phyloP scores from a whole-genome alignment of 2,113 vertebrate species.

The Triplophysa rosa region DNA sequence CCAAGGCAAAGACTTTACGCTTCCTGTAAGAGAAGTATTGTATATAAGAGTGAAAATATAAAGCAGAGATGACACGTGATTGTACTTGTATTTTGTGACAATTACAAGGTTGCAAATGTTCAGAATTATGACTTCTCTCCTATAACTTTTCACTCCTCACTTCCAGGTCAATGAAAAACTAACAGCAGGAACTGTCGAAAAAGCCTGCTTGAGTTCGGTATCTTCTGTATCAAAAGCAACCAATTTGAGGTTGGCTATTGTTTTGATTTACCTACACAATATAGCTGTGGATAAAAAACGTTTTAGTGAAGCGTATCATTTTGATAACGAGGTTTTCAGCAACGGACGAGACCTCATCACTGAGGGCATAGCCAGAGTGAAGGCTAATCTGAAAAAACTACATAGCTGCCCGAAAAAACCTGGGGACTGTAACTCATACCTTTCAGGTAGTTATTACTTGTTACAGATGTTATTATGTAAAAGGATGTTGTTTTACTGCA shows the following conservation, averaged over 20 bases:
- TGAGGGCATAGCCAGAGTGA: conserved; percentile 50
- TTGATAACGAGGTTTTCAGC: conserved; percentile 62
- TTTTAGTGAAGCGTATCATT: conserved; percentile 54
- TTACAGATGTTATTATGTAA: too few relatives aligned
- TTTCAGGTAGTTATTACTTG: conserved; percentile 61
- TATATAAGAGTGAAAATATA: not conserved
- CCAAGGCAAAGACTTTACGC: not conserved
- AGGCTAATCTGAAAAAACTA: conserved; percentile 58
- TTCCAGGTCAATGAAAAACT: not conserved
- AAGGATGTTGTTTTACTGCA: too few relatives aligned
- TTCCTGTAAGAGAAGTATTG: conserved; percentile 2
- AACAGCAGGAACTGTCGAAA: not conserved
- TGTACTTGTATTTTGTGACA: not conserved
- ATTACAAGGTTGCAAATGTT: too few relatives aligned
- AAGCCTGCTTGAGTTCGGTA: conserved; percentile 4
- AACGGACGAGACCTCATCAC: conserved; percentile 61
- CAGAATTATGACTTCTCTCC: not conserved
- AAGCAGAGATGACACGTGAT: not conserved
- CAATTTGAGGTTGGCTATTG: not conserved
- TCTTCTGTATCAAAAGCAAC: not conserved
- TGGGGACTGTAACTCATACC: conserved; percentile 65
- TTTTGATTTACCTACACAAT: not conserved
- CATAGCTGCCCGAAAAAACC: conserved; percentile 54
- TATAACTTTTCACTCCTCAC: not conserved
- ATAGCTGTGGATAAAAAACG: not conserved